A percentile compares a stretch with the other conserved stretches of the same genome.
Conservation (phyloP, 2,888 invertebrate genomes). For the Formica aserva region DNA sequence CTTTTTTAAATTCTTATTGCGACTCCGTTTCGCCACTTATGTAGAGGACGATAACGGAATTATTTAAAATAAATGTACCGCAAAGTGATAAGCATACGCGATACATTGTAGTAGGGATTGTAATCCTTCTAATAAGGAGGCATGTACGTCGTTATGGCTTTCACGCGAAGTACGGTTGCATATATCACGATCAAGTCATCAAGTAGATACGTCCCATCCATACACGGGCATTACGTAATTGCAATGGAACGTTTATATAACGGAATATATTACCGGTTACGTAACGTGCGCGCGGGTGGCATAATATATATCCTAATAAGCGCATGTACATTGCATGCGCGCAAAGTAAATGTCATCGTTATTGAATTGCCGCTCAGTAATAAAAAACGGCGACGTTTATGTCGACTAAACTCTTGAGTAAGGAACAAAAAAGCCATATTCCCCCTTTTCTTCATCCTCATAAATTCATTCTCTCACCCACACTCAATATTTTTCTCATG, state of each 20-base stretch:
- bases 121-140: conserved; percentile 22
- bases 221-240: conserved; percentile 49
- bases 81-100: conserved; percentile 17
- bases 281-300: conserved; percentile 28
- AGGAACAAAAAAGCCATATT: not conserved
- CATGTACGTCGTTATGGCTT: conserved; percentile 40
- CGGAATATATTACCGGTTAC: conserved; percentile 41
- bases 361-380: conserved; percentile 34
- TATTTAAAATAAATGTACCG: not conserved
- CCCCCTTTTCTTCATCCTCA: not conserved
- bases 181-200: conserved; percentile 47
- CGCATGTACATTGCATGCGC: conserved; percentile 25
- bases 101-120: not conserved
- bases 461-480: not conserved
- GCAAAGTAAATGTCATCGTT: conserved; percentile 46
- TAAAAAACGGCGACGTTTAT: conserved; percentile 30
- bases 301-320: conserved; percentile 51
- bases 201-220: conserved; percentile 40
- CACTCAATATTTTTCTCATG: not conserved
- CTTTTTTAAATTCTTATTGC: not conserved
- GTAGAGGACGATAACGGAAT: not conserved
- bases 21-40: not conserved
- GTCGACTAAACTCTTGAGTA: not conserved
- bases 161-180: conserved; percentile 22
- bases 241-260: conserved; percentile 52